Evolutionary conservation across 2,888 invertebrate species (phyloP).

Genomic region (Pseudeuparius sepicola): DNA sequence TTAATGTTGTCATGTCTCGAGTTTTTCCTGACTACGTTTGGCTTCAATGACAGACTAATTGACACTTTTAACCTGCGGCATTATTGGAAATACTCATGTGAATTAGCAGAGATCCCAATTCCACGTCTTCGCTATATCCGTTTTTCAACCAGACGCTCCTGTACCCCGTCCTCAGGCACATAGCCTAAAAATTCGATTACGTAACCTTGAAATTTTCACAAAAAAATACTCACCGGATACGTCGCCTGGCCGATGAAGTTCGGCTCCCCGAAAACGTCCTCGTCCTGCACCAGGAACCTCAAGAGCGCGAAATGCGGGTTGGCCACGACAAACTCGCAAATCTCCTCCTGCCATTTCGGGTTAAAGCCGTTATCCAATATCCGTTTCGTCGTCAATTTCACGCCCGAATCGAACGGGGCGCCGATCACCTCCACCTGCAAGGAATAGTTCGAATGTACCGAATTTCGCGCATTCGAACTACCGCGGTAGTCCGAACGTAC

Average conservation of each 20-base stretch:
- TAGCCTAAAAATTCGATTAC: slow-evolving; percentile 48
- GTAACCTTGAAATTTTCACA: too few species aligned
- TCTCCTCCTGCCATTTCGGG: slow-evolving; percentile 80
- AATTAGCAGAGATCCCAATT: slow-evolving; percentile 80
- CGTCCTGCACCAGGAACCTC: slow-evolving; percentile 84
- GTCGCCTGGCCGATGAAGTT: slow-evolving; percentile 96
- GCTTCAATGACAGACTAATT: too few species aligned
- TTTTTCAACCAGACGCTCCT: slow-evolving; percentile 87
- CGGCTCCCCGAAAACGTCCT: slow-evolving; percentile 94
- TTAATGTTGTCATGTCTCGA: too few species aligned
- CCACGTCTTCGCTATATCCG: slow-evolving; percentile 83
- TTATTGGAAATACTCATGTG: too few species aligned
- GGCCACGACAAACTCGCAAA: slow-evolving; percentile 68
- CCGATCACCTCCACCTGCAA: slow-evolving; percentile 87
- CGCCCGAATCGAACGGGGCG: slow-evolving; percentile 74
- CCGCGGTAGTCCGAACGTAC: too few species aligned
- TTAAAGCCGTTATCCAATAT: slow-evolving; percentile 84
- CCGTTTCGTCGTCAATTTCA: slow-evolving; percentile 68
- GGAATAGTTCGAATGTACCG: too few species aligned
- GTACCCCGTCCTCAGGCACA: slow-evolving; percentile 74
- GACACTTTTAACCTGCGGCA: too few species aligned
- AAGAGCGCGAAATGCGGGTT: slow-evolving; percentile 78
- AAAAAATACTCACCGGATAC: slow-evolving; percentile 68
- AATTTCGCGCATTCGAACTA: too few species aligned
- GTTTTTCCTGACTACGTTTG: too few species aligned